Evolutionary conservation across 2,797 vertebrate species (phyloP).

Genomic region (Neosalanx taihuensis): DNA sequence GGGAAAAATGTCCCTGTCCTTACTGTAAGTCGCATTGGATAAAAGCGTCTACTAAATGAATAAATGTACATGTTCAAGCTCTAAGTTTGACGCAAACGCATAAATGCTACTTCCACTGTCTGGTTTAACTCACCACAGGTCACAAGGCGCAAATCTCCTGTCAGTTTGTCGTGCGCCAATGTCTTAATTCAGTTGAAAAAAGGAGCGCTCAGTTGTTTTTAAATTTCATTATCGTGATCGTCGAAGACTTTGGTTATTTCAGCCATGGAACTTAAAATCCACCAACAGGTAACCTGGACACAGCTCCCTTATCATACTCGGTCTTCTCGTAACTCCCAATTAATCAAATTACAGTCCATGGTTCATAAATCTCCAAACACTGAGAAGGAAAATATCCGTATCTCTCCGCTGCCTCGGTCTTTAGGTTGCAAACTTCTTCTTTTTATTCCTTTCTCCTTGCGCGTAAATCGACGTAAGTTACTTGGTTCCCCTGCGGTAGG

Average conservation of each 20-base stretch:
- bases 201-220: no score
- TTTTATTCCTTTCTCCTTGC: no score
- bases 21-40: no score
- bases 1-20: no score
- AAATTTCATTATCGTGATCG: neutral
- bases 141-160: neutral
- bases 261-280: neutral
- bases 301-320: neutral
- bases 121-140: neutral
- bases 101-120: neutral
- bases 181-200: neutral
- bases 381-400: no score
- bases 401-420: no score
- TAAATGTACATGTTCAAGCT: neutral
- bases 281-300: neutral
- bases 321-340: neutral
- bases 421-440: no score
- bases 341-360: neutral
- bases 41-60: no score
- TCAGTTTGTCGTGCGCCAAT: neutral
- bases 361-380: no score
- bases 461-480: no score
- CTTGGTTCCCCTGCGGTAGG: no score
- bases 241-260: neutral
- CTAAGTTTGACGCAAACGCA: neutral